Percentiles rank a stretch among this genome's conserved stretches.
Conservation (phyloP, 1,140 invertebrate genomes). For the Acromyrmex charruanus region DNA sequence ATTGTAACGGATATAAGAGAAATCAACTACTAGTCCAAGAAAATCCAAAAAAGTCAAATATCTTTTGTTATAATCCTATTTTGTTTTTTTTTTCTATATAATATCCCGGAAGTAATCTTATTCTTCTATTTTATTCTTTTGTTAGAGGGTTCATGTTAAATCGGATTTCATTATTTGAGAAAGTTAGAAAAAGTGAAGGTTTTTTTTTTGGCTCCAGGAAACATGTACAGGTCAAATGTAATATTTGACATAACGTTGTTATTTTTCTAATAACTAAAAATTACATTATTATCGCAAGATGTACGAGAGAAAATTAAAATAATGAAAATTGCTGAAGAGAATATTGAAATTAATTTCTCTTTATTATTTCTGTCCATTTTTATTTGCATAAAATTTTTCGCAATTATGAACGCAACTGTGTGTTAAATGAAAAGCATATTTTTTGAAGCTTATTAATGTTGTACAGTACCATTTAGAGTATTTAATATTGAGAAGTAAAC, state of each 20-base stretch:
- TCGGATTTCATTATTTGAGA: not conserved
- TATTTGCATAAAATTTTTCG: not conserved
- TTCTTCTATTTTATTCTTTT: not conserved
- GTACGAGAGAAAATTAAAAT: not conserved
- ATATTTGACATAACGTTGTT: not conserved
- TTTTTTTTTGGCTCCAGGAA: not conserved
- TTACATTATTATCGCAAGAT: not conserved
- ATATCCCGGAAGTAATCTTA: not conserved
- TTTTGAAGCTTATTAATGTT: not conserved
- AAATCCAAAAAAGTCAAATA: no score
- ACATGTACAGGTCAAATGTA: not conserved
- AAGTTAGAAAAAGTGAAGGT: not conserved
- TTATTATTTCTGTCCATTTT: not conserved
- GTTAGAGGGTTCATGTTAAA: not conserved
- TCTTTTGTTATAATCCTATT: not conserved
- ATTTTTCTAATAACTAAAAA: not conserved
- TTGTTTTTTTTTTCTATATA: not conserved
- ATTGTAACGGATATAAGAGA: not conserved
- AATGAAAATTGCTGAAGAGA: not conserved
- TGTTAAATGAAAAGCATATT: not conserved
- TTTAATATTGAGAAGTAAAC: not conserved
- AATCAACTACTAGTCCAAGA: not conserved
- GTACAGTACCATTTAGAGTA: not conserved
- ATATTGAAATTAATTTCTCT: not conserved
- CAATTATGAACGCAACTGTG: not conserved